A percentile compares a stretch with the other conserved stretches of the same genome.
Conservation (phyloP, 2,888 invertebrate genomes). For the Nesidiocoris tenuis region DNA sequence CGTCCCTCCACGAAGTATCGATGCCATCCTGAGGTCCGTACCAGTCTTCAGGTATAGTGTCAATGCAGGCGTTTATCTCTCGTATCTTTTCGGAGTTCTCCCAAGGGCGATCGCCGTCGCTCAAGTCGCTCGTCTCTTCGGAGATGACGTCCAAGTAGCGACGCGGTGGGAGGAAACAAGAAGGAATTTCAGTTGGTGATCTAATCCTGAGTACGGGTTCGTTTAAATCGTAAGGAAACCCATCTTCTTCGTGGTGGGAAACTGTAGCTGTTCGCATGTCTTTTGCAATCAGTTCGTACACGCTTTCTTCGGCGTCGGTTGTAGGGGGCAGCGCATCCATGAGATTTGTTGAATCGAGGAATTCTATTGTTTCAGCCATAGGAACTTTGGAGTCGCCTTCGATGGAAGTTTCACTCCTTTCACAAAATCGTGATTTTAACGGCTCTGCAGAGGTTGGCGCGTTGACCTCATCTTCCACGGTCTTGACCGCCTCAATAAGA, state of each 20-base stretch:
- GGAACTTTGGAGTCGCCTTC: not conserved
- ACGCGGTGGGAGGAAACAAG: slow-evolving; percentile 46
- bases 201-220: not conserved
- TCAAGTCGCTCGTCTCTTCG: slow-evolving; percentile 51
- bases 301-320: slow-evolving; percentile 25
- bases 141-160: slow-evolving; percentile 51
- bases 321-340: slow-evolving; percentile 19
- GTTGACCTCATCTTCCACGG: not conserved
- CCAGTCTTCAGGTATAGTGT: slow-evolving; percentile 48
- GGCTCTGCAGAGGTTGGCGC: too few species aligned
- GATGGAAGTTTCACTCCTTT: too few species aligned
- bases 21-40: slow-evolving; percentile 50
- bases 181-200: slow-evolving; percentile 28
- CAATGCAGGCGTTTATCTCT: slow-evolving; percentile 45
- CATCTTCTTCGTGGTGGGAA: not conserved
- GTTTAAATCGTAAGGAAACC: slow-evolving; percentile 1
- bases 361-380: not conserved
- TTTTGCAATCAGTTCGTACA: slow-evolving; percentile 16
- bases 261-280: slow-evolving; percentile 10
- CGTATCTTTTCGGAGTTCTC: slow-evolving; percentile 47
- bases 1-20: slow-evolving; percentile 50
- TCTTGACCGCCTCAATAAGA: not conserved
- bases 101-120: slow-evolving; percentile 49
- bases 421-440: too few species aligned
- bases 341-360: slow-evolving; percentile 5